phyloP scores from a whole-genome alignment of 2,113 vertebrate species.

The Ardeotis arabs region DNA sequence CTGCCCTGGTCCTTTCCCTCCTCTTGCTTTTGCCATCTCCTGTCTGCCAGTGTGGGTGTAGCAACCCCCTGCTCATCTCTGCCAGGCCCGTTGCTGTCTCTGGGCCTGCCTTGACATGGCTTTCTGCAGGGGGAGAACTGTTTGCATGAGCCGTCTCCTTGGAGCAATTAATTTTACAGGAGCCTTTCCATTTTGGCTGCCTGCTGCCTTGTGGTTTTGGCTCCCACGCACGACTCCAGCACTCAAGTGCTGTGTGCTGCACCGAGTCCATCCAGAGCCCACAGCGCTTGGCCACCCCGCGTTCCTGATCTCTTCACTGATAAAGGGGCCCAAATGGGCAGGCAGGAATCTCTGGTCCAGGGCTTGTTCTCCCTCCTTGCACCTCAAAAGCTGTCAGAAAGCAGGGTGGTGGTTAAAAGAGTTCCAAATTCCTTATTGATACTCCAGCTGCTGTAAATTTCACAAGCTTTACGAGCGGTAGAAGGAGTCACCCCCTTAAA shows the following conservation, averaged over 20 bases:
- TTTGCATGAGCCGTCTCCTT: not conserved
- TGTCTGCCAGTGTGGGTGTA: not conserved
- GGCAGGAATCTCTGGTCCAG: not conserved
- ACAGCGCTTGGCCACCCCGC: too few species aligned
- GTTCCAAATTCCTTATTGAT: not conserved
- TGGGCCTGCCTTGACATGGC: not conserved
- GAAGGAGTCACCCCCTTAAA: not conserved
- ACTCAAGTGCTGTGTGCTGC: not conserved
- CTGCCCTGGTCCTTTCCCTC: not conserved
- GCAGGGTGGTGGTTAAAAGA: not conserved
- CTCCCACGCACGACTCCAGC: not conserved
- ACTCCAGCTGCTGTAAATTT: not conserved
- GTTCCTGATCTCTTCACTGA: not conserved
- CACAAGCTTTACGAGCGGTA: not conserved
- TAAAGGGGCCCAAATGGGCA: not conserved
- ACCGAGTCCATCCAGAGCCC: not conserved
- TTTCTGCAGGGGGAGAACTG: not conserved
- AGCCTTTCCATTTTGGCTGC: not conserved
- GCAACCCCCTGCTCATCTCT: not conserved
- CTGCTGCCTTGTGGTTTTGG: constrained; percentile 2
- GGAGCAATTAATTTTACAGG: not conserved
- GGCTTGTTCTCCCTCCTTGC: not conserved
- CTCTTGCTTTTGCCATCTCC: not conserved
- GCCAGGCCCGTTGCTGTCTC: not conserved
- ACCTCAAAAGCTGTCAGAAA: not conserved